Evolutionary conservation across 1,140 invertebrate species (phyloP).

Genomic region (Muscidifurax raptorellus): DNA sequence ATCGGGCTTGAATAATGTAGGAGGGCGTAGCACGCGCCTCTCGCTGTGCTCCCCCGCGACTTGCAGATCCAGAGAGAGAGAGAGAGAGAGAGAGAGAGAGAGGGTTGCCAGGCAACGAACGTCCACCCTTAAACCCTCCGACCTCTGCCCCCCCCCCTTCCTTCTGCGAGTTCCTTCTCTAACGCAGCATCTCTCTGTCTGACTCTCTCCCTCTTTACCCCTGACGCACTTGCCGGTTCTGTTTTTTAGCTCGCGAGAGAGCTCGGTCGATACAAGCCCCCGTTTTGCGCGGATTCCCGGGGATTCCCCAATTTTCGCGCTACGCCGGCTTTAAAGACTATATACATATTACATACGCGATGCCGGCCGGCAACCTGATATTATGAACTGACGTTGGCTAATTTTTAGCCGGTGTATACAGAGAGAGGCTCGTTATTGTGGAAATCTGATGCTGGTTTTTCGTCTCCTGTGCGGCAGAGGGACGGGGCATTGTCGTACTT

Average conservation of each 20-base stretch:
- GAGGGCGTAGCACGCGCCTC: constrained; percentile 51
- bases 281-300: constrained; percentile 68
- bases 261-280: constrained; percentile 71
- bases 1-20: constrained; percentile 72
- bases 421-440: background rate
- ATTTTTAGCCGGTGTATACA: background rate
- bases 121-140: constrained; percentile 73
- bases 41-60: constrained; percentile 33
- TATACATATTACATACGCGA: background rate
- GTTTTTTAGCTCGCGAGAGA: constrained; percentile 44
- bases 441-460: too few relatives aligned
- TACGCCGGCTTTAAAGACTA: constrained; percentile 62
- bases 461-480: background rate
- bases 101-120: constrained; percentile 73
- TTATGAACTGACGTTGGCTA: background rate
- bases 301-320: constrained; percentile 73
- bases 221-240: constrained; percentile 28
- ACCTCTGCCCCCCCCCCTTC: constrained; percentile 55
- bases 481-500: background rate
- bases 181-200: constrained; percentile 39
- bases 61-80: constrained; percentile 39
- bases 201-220: background rate
- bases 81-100: constrained; percentile 51
- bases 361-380: background rate
- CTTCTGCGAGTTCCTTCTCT: background rate